Percentiles rank a stretch among this genome's conserved stretches.
Conservation (phyloP, 1,140 invertebrate genomes). For the Drosophila paulistorum region DNA sequence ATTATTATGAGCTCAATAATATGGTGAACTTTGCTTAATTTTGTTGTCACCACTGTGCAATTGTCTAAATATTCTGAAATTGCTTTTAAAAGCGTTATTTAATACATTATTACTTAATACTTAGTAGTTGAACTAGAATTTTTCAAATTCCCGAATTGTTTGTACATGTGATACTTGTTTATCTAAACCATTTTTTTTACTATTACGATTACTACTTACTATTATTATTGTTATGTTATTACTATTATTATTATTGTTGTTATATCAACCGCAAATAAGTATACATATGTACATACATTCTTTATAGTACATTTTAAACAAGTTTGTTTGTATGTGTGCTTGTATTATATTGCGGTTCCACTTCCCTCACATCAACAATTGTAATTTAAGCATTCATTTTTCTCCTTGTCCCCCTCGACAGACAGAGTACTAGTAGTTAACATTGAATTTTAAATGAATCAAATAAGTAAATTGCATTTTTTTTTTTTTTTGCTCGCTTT, state of each 20-base stretch:
- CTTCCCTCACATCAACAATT: constrained; percentile 39
- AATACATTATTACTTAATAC: too few species aligned
- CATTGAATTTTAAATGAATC: constrained; percentile 74
- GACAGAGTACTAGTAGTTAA: constrained; percentile 52
- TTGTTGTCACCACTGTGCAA: too few species aligned
- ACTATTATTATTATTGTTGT: constrained; percentile 3
- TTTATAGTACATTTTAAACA: not conserved
- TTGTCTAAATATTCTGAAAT: too few species aligned
- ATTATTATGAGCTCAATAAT: too few species aligned
- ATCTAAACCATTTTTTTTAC: not conserved
- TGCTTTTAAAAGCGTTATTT: too few species aligned
- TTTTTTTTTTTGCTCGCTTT: constrained; percentile 28
- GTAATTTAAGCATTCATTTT: constrained; percentile 35
- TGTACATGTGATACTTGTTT: not conserved
- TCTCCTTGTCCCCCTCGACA: constrained; percentile 11
- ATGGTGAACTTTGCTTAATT: too few species aligned
- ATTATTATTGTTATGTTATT: not conserved
- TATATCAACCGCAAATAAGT: not conserved
- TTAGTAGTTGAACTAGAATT: not conserved
- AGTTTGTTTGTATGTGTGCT: not conserved
- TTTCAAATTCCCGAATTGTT: not conserved
- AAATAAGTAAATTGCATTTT: constrained; percentile 55
- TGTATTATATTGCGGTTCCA: constrained; percentile 23
- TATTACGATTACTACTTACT: not conserved
- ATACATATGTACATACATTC: not conserved